Evolutionary conservation across 2,113 vertebrate species (phyloP).

Genomic region (Caloenas nicobarica): DNA sequence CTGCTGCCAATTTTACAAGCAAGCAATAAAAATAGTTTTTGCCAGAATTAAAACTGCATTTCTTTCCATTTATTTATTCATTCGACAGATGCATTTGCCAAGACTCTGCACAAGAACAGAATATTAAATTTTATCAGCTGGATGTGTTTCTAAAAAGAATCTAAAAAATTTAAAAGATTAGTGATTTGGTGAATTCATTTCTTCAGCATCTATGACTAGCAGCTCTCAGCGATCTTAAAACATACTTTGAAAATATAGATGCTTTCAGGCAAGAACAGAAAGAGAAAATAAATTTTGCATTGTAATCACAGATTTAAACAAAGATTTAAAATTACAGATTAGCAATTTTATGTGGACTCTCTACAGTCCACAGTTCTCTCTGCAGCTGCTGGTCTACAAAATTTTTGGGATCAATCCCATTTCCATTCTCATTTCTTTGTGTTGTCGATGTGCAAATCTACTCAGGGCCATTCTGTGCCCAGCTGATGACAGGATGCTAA

Average conservation of each 20-base stretch:
- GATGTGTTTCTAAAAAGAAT: slow-evolving; percentile 26
- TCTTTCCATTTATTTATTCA: slow-evolving; percentile 61
- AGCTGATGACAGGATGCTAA: background rate
- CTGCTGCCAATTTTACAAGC: slow-evolving; percentile 47
- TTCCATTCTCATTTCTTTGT: slow-evolving; percentile 32
- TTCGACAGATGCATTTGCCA: slow-evolving; percentile 54
- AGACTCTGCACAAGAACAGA: slow-evolving; percentile 22
- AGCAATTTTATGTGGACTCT: slow-evolving; percentile 21
- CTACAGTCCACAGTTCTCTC: background rate
- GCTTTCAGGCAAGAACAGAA: slow-evolving; percentile 25
- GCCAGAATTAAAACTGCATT: slow-evolving; percentile 57
- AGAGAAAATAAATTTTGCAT: slow-evolving; percentile 34
- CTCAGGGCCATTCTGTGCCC: background rate
- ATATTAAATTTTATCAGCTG: slow-evolving; percentile 58
- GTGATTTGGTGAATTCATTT: slow-evolving; percentile 23
- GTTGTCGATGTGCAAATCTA: background rate
- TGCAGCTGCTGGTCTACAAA: slow-evolving; percentile 26
- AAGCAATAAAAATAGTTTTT: slow-evolving; percentile 50
- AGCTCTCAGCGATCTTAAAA: slow-evolving; percentile 7
- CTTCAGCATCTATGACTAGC: background rate
- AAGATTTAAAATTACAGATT: slow-evolving; percentile 48
- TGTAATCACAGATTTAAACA: slow-evolving; percentile 18
- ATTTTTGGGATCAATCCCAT: slow-evolving; percentile 19
- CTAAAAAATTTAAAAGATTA: slow-evolving; percentile 18
- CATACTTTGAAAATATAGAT: background rate